These are phyloP conservation scores for Deilephila porcellus DNA, from an alignment of 2,888 invertebrate species.

Conservation along the genomic window DNA sequence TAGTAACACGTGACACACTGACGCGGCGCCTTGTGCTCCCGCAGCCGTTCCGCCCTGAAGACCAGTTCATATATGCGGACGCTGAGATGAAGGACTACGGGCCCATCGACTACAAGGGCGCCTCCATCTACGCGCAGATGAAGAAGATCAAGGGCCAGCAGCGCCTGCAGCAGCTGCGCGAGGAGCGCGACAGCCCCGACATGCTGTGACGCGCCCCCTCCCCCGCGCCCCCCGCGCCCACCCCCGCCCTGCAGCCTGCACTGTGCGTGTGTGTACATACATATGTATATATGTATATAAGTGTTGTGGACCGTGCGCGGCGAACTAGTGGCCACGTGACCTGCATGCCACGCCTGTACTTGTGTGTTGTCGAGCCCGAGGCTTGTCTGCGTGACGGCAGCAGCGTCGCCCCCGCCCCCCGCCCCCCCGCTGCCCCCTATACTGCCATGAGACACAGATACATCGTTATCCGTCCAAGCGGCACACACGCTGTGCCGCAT, in stretches of 20 bases:
- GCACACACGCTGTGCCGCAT: neutral
- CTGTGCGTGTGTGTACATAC: slow-evolving; percentile 28
- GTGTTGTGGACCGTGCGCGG: slow-evolving; percentile 21
- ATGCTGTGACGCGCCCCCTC: slow-evolving; percentile 59
- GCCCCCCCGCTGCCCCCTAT: neutral
- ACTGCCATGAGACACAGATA: no score
- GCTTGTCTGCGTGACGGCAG: neutral
- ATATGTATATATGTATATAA: slow-evolving; percentile 23
- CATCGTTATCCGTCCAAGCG: slow-evolving; percentile 10
- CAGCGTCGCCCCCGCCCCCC: neutral
- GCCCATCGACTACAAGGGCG: slow-evolving; percentile 96
- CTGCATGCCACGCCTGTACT: slow-evolving; percentile 5
- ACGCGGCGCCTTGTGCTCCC: slow-evolving; percentile 41
- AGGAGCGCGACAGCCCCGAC: slow-evolving; percentile 72
- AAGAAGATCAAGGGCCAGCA: slow-evolving; percentile 86
- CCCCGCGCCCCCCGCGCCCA: neutral
- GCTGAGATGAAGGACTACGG: slow-evolving; percentile 95
- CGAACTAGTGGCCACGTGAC: slow-evolving; percentile 22
- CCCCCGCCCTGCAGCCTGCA: neutral
- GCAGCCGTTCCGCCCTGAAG: slow-evolving; percentile 93
- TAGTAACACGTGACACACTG: neutral
- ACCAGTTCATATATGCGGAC: slow-evolving; percentile 94
- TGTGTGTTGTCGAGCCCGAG: slow-evolving; percentile 21
- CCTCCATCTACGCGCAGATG: slow-evolving; percentile 92
- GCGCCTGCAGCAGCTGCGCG: slow-evolving; percentile 75